phyloP scores from a whole-genome alignment of 2,888 invertebrate species.

The Coleophora deauratella region DNA sequence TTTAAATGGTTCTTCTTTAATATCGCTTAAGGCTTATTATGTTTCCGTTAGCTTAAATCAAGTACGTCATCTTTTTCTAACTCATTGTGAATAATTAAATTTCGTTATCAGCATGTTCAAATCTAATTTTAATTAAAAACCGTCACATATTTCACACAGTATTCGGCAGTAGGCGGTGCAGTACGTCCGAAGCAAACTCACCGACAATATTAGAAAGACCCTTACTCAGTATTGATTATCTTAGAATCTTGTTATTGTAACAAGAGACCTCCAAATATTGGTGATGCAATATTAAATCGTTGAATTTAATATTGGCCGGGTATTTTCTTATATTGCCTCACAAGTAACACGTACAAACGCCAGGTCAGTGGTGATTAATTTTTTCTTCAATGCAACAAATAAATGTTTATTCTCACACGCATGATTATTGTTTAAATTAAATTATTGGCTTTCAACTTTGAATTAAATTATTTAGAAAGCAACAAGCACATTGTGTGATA shows the following conservation, averaged over 20 bases:
- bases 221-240: slow-evolving; percentile 24
- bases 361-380: slow-evolving; percentile 54
- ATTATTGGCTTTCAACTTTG: slow-evolving; percentile 38
- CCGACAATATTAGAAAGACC: slow-evolving; percentile 41
- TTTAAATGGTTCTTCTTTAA: neutral
- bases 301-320: slow-evolving; percentile 68
- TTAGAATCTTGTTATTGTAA: slow-evolving; percentile 22
- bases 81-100: slow-evolving; percentile 56
- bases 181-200: slow-evolving; percentile 36
- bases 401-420: slow-evolving; percentile 67
- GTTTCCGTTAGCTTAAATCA: slow-evolving; percentile 24
- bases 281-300: slow-evolving; percentile 67
- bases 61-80: slow-evolving; percentile 33
- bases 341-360: slow-evolving; percentile 58
- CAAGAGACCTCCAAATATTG: slow-evolving; percentile 37
- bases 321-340: slow-evolving; percentile 68
- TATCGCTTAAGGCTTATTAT: slow-evolving; percentile 15
- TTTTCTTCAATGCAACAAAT: slow-evolving; percentile 47
- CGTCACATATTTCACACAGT: slow-evolving; percentile 69
- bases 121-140: slow-evolving; percentile 73
- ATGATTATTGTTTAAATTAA: slow-evolving; percentile 53
- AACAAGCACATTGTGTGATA: slow-evolving; percentile 19
- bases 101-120: slow-evolving; percentile 56
- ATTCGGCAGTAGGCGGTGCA: slow-evolving; percentile 68
- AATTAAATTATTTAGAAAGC: slow-evolving; percentile 43